phyloP scores from a whole-genome alignment of 1,140 invertebrate species.

The Brachionus asplanchnoidis region DNA sequence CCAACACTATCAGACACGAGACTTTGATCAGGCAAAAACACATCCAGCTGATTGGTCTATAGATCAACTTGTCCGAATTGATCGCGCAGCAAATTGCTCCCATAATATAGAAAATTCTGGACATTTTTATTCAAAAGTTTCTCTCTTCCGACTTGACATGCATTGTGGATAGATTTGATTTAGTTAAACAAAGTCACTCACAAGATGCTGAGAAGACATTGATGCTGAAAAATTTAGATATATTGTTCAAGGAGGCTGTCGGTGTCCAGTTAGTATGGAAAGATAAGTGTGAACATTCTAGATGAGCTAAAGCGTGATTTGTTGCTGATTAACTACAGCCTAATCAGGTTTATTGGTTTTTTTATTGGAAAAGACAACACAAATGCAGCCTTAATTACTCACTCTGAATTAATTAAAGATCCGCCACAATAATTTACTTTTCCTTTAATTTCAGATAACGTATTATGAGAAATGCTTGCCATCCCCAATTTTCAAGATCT shows the following conservation, averaged over 20 bases:
- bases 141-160: constrained; percentile 92
- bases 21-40: constrained; percentile 91
- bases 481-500: neutral
- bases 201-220: constrained; percentile 85
- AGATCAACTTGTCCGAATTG: constrained; percentile 91
- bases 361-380: too few species aligned
- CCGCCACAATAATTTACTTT: constrained; percentile 52
- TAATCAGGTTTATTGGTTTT: too few species aligned
- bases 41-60: constrained; percentile 81
- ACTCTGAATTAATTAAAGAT: constrained; percentile 62
- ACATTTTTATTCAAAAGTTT: constrained; percentile 87
- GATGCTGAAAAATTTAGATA: constrained; percentile 83
- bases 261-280: constrained; percentile 89
- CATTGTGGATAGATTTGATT: constrained; percentile 87
- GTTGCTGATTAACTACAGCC: constrained; percentile 91
- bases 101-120: constrained; percentile 87
- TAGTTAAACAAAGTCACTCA: constrained; percentile 89
- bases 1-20: constrained; percentile 84
- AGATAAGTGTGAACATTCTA: constrained; percentile 94
- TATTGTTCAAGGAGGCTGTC: constrained; percentile 89
- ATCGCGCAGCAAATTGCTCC: constrained; percentile 93
- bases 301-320: constrained; percentile 98
- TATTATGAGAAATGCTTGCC: neutral
- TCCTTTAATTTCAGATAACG: neutral
- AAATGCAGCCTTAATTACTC: constrained; percentile 67